Conservation (phyloP, 2,888 invertebrate species). For the Agrochola lychnidis region DNA sequence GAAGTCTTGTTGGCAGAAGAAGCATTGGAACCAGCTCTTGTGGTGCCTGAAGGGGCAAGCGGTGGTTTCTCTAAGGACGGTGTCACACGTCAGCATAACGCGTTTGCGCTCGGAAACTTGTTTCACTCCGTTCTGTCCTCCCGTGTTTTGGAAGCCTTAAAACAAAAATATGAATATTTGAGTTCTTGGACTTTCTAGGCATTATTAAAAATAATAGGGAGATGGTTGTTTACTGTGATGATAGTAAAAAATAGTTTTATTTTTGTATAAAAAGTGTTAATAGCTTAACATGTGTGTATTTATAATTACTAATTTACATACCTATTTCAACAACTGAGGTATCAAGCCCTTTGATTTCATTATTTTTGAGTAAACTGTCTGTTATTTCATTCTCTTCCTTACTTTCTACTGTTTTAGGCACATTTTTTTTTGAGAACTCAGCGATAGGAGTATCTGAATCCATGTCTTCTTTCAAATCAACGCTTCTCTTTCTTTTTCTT, state of each 20-base stretch:
- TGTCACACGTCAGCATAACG: conserved; percentile 79
- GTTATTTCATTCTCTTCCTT: conserved; percentile 23
- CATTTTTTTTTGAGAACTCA: conserved; percentile 61
- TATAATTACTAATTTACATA: conserved; percentile 6
- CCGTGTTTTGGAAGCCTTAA: conserved; percentile 65
- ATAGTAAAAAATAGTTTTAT: no score
- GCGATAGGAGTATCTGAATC: conserved; percentile 78
- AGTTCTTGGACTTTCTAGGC: not conserved
- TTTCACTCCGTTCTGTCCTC: conserved; percentile 65
- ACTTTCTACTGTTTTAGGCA: not conserved
- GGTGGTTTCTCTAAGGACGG: conserved; percentile 80
- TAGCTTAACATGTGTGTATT: not conserved
- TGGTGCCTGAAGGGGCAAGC: conserved; percentile 86
- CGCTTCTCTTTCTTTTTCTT: conserved; percentile 34
- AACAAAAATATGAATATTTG: conserved; percentile 44
- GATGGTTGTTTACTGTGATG: not conserved
- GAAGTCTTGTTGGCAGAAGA: conserved; percentile 83
- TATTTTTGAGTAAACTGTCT: not conserved
- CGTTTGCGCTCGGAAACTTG: conserved; percentile 82
- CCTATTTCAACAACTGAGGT: conserved; percentile 28
- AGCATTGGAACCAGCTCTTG: conserved; percentile 87
- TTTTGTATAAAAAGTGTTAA: no score
- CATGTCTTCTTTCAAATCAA: conserved; percentile 53
- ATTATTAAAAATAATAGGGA: not conserved
- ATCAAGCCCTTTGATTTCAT: not conserved